phyloP scores from a whole-genome alignment of 2,888 invertebrate genomes.

The Stegophylla sp. region DNA sequence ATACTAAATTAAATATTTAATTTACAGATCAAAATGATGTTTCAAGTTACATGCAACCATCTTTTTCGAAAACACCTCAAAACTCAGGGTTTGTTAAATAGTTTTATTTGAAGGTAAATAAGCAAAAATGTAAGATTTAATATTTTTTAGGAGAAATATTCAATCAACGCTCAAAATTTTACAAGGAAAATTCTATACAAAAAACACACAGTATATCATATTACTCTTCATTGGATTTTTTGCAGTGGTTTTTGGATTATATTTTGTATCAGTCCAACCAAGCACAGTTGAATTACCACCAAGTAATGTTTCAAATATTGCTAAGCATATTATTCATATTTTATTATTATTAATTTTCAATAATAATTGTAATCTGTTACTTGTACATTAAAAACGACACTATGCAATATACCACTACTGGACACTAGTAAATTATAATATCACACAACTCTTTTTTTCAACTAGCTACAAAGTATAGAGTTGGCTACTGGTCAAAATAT shows the following conservation, averaged over 20 bases:
- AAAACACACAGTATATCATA: conserved; percentile 9
- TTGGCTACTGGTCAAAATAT: too few relatives aligned
- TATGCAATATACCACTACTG: too few relatives aligned
- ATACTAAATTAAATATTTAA: too few relatives aligned
- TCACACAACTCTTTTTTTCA: too few relatives aligned
- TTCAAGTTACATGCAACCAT: conserved; percentile 8
- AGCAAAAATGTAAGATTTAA: neutral
- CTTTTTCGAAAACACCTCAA: neutral
- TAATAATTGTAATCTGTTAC: too few relatives aligned
- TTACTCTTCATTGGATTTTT: conserved; percentile 28
- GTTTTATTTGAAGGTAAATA: neutral
- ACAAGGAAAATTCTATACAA: conserved; percentile 2
- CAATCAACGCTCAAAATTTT: neutral
- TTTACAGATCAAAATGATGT: conserved; percentile 16
- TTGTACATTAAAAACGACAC: too few relatives aligned
- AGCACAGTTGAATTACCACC: conserved; percentile 28
- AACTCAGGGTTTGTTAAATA: conserved; percentile 20
- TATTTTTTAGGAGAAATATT: conserved; percentile 25
- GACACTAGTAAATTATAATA: too few relatives aligned
- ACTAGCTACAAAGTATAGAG: too few relatives aligned
- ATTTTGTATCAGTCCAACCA: conserved; percentile 43
- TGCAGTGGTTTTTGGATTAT: conserved; percentile 34
- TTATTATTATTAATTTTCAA: too few relatives aligned
- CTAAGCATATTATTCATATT: too few relatives aligned
- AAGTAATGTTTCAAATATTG: conserved; percentile 9